Base-by-base conservation (phyloP, 2,113 vertebrate genomes). In the Bothrops jararaca region DNA sequence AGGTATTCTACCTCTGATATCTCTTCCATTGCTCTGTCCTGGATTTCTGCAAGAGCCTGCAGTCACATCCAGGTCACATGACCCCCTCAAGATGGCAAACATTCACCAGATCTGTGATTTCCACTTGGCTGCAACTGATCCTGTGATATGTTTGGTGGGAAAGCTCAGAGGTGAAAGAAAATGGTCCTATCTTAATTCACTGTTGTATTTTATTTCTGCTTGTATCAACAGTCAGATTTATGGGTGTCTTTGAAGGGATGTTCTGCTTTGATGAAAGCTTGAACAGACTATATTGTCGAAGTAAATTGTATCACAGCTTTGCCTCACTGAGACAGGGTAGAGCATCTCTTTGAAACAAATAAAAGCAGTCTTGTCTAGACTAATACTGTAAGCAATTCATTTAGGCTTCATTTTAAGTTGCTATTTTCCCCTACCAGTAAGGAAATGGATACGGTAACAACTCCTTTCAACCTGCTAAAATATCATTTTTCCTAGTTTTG, bases 381-480 rank as follows among this genome's bases (percentile, higher is more conserved):
- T 80, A 15, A 69, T 69, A 60, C 2, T 60, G 24, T 60, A 34
- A 69, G 29, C 29, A n/a, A 42, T 48, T 52, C 48, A 87, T n/a
- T 85, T 56, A 80, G 74, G 18, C 29, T 53, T 92, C n/a, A 60
- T 50, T 57, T 50, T 90, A 94, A 96, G 92, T 39, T 29, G 91
- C 90, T 53, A 85, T 56, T 34, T 1, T 57, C 58, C 93, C 57
- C 29, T 3, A 11, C 11, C 74, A 29, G 69, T 60, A 89, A 93
- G 86, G 93, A 95, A 94, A 64, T 96, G 92, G 89, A 89, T 94
- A 93, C 90, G 94, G 92, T 50, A 50, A 50, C 95, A 94, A 93
- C 96, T 98, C 97, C 97, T 98, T 98, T 98, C 97, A 98, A 96
- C 97, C 97, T 98, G 97, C 97, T 93, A 95, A 95, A 95, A 95